Evolutionary conservation across 2,113 vertebrate species (phyloP).

Genomic region (Atrichornis clamosus): DNA sequence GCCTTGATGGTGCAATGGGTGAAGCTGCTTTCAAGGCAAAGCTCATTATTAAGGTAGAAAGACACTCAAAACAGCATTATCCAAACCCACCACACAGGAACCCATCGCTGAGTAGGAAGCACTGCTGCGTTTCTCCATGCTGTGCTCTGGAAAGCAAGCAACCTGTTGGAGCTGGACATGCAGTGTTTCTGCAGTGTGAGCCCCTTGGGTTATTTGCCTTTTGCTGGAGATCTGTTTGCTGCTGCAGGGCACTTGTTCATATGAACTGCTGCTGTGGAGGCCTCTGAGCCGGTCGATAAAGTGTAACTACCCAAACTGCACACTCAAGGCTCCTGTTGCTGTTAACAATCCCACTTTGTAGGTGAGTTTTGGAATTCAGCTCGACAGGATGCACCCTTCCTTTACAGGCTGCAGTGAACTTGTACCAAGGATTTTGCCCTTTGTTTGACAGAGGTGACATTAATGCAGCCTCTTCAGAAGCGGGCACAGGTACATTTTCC

Average conservation of each 20-base stretch:
- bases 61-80: neutral
- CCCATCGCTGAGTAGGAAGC: neutral
- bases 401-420: neutral
- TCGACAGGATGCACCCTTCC: neutral
- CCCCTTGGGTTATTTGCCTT: neutral
- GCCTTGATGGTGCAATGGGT: neutral
- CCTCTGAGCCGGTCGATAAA: neutral
- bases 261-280: neutral
- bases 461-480: neutral
- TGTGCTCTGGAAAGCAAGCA: rapidly evolving
- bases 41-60: neutral
- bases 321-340: neutral
- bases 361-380: neutral
- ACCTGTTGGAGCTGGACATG: neutral
- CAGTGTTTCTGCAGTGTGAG: neutral
- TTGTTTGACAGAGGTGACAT: neutral
- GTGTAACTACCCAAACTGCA: neutral
- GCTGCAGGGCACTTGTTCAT: neutral
- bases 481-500: rapidly evolving
- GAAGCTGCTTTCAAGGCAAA: neutral
- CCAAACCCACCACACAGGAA: neutral
- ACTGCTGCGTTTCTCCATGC: neutral
- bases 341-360: neutral
- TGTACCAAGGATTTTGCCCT: neutral
- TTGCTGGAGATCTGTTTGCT: neutral